Percentiles rank a stretch among this genome's conserved stretches.
phyloP scores from a whole-genome alignment of 2,797 vertebrate species.

The Schizopygopsis pylzovi region DNA sequence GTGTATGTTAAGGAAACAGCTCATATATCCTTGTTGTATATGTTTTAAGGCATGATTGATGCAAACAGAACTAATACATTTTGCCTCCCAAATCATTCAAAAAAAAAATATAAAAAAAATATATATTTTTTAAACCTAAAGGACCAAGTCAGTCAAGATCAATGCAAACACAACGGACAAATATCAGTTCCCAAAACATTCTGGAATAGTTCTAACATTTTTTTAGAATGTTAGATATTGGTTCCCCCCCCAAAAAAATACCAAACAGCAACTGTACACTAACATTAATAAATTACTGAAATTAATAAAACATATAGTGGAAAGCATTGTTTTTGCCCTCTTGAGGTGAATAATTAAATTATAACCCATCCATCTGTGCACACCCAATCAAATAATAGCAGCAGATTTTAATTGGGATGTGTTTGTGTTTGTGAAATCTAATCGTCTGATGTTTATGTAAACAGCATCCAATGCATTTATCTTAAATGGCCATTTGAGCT shows the following conservation, averaged over 20 bases:
- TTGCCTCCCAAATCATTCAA: not conserved
- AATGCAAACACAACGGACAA: not conserved
- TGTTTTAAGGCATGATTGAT: not conserved
- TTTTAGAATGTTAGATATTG: not conserved
- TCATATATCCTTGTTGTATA: not conserved
- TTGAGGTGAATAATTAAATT: not conserved
- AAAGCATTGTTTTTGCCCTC: not conserved
- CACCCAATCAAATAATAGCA: conserved; percentile 5
- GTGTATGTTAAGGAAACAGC: not conserved
- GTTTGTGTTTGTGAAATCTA: not conserved
- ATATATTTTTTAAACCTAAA: too few relatives aligned
- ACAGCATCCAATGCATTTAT: not conserved
- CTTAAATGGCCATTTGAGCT: not conserved
- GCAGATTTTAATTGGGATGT: not conserved
- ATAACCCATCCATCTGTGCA: not conserved
- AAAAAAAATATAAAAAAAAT: too few relatives aligned
- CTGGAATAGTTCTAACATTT: not conserved
- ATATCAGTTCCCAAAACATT: not conserved
- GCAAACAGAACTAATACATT: not conserved
- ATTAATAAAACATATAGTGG: not conserved
- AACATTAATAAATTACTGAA: not conserved
- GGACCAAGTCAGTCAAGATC: not conserved
- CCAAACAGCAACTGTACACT: not conserved
- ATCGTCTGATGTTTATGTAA: conserved; percentile 3
- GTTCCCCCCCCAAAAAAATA: not conserved